phyloP scores from a whole-genome alignment of 2,888 invertebrate genomes.

The Harmothoe impar region DNA sequence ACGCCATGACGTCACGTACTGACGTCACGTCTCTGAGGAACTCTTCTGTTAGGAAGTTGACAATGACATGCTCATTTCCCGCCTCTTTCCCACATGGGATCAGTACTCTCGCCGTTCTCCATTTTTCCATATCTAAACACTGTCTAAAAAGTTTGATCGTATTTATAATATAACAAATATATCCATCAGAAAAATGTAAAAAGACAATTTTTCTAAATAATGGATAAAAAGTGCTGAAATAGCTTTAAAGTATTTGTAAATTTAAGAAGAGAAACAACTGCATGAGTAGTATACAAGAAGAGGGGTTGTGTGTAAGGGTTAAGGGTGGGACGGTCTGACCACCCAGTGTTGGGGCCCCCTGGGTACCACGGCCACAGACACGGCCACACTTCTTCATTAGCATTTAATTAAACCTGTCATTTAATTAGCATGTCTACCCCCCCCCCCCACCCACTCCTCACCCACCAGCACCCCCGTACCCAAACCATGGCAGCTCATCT shows the following conservation, averaged over 20 bases:
- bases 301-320: not conserved
- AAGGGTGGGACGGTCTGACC: not conserved
- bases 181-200: too few species aligned
- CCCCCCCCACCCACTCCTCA: not conserved
- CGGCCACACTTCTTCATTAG: conserved; percentile 34
- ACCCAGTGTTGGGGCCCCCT: not conserved
- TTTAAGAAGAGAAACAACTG: too few species aligned
- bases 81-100: not conserved
- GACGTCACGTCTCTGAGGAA: conserved; percentile 3
- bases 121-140: too few species aligned
- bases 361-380: not conserved
- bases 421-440: conserved; percentile 54
- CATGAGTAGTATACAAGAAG: too few species aligned
- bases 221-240: too few species aligned
- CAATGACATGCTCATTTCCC: conserved; percentile 2
- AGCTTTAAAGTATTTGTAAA: too few species aligned
- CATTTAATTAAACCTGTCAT: conserved; percentile 56
- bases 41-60: not conserved
- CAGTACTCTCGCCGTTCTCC: too few species aligned
- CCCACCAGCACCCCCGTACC: not conserved
- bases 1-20: not conserved
- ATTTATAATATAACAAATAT: too few species aligned
- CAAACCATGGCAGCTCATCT: not conserved
- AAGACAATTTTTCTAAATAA: too few species aligned
- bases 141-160: too few species aligned